A percentile compares a stretch with the other conserved stretches of the same genome.
Evolutionary conservation across 2,888 invertebrate genomes (phyloP).

Genomic region (Pandemis corylana): DNA sequence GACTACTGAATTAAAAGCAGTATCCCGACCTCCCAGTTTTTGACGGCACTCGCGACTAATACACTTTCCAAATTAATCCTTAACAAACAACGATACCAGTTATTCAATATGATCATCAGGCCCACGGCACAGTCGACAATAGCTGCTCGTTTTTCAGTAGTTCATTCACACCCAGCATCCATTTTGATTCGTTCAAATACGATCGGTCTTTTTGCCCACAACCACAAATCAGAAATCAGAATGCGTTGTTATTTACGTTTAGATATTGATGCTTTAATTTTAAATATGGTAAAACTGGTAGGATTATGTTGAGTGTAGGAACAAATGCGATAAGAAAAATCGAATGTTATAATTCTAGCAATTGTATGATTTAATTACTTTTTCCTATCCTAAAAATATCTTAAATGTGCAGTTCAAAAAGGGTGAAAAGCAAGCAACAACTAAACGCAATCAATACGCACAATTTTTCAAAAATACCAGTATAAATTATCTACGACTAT

Average conservation of each 20-base stretch:
- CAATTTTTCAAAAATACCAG: background rate
- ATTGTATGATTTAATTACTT: background rate
- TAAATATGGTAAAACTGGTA: background rate
- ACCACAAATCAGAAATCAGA: conserved; percentile 65
- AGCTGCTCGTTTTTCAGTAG: conserved; percentile 84
- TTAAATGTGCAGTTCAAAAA: background rate
- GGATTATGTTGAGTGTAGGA: background rate
- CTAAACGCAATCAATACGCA: conserved; percentile 17
- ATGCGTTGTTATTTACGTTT: conserved; percentile 63
- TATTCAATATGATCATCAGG: conserved; percentile 75
- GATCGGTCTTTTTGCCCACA: conserved; percentile 78
- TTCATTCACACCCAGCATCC: conserved; percentile 86
- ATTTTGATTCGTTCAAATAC: conserved; percentile 85
- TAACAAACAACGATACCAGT: conserved; percentile 75
- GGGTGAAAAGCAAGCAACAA: conserved; percentile 3
- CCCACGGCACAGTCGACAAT: conserved; percentile 83
- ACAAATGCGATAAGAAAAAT: background rate
- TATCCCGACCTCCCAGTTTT: conserved; percentile 59
- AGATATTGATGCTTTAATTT: conserved; percentile 46
- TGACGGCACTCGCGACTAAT: conserved; percentile 64
- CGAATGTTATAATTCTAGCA: background rate
- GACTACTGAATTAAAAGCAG: conserved; percentile 71
- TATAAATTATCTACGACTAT: background rate
- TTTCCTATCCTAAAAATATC: background rate
- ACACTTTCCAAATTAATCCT: conserved; percentile 68